These are phyloP conservation scores for Bettongia penicillata DNA, from an alignment of 2,113 vertebrate genomes.

Conservation along the genomic window DNA sequence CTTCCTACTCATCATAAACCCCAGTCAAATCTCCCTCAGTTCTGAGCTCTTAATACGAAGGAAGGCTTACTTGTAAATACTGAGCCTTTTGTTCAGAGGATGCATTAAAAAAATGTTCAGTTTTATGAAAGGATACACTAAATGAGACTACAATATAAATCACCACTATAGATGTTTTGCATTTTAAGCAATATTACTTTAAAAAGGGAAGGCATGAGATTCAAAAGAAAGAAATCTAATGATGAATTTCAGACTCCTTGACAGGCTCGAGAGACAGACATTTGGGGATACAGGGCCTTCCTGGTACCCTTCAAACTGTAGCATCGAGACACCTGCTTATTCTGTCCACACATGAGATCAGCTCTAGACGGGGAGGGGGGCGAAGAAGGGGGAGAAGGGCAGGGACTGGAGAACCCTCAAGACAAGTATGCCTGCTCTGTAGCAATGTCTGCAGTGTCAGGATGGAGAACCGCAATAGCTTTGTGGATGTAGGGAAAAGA, in stretches of 20 bases:
- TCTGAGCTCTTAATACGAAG: neutral
- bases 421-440: neutral
- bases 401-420: neutral
- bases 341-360: neutral
- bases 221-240: neutral
- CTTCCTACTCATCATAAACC: neutral
- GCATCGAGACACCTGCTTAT: fast-evolving
- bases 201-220: neutral
- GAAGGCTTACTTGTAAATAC: neutral
- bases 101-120: neutral
- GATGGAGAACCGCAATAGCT: neutral
- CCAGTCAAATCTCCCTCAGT: neutral
- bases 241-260: neutral
- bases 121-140: neutral
- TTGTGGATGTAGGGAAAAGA: neutral
- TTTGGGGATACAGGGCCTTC: neutral
- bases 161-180: neutral
- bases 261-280: neutral
- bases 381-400: neutral
- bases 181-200: neutral
- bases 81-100: neutral
- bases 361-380: neutral
- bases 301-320: fast-evolving
- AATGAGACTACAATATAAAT: neutral
- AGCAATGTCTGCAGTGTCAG: fast-evolving